Evolutionary conservation across 2,888 invertebrate species (phyloP).

Genomic region (Eilema depressum): DNA sequence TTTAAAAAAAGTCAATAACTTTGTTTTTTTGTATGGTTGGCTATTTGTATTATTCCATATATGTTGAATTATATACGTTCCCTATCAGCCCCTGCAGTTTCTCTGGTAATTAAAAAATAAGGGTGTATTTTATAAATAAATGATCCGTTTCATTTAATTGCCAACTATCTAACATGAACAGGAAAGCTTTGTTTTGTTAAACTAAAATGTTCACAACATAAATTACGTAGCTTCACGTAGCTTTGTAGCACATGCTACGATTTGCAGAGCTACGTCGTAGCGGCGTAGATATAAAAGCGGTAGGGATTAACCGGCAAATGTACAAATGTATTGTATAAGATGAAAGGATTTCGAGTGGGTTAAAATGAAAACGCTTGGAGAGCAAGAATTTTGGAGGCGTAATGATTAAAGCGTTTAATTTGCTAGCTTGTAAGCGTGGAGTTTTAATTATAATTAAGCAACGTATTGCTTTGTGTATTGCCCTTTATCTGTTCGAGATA

Average conservation of each 20-base stretch:
- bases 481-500: constrained; percentile 18
- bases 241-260: constrained; percentile 59
- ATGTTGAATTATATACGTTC: too few species aligned
- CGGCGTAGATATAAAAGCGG: constrained; percentile 14
- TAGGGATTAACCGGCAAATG: constrained; percentile 34
- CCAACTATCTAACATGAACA: constrained; percentile 21
- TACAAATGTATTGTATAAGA: constrained; percentile 28
- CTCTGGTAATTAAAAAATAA: too few species aligned
- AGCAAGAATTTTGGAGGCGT: constrained; percentile 18
- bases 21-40: too few species aligned
- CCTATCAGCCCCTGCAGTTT: too few species aligned
- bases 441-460: constrained; percentile 39
- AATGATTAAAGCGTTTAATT: constrained; percentile 39
- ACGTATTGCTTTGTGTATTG: constrained; percentile 31
- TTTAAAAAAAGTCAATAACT: too few species aligned
- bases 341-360: constrained; percentile 28
- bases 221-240: constrained; percentile 42
- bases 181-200: constrained; percentile 20
- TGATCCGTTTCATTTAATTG: neutral
- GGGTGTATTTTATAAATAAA: too few species aligned
- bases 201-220: constrained; percentile 34
- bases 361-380: constrained; percentile 27
- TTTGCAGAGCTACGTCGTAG: constrained; percentile 36
- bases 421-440: constrained; percentile 30
- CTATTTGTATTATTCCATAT: too few species aligned